Evolutionary conservation across 2,888 invertebrate genomes (phyloP).

Genomic region (Drosophila villosipedis): DNA sequence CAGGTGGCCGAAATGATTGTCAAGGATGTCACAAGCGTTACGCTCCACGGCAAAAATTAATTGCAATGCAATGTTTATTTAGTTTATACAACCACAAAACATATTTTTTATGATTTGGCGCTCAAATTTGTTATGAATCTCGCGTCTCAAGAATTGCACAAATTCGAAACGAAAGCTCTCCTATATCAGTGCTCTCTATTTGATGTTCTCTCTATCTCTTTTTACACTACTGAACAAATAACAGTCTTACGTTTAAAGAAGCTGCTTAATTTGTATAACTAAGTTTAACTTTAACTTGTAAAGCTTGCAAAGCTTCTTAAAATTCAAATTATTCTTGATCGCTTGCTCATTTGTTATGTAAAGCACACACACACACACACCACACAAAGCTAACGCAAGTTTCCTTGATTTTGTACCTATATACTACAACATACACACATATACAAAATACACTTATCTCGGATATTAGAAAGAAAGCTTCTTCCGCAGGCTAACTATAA

Average conservation of each 20-base stretch:
- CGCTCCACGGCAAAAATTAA: conserved; percentile 82
- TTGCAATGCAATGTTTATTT: conserved; percentile 30
- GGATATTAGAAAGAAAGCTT: conserved; percentile 2
- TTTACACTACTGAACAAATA: conserved; percentile 25
- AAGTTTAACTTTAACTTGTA: conserved; percentile 20
- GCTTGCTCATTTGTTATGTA: conserved; percentile 54
- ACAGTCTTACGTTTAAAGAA: conserved; percentile 28
- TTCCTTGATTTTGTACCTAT: conserved; percentile 60
- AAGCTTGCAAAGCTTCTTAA: conserved; percentile 30
- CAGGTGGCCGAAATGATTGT: conserved; percentile 99
- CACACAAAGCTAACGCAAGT: conserved; percentile 29
- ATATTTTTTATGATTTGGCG: conserved; percentile 43
- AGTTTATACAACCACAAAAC: conserved; percentile 25
- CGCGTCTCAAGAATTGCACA: conserved; percentile 28
- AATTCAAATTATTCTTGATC: conserved; percentile 10
- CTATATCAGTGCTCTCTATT: conserved; percentile 4
- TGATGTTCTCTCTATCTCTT: conserved; percentile 13
- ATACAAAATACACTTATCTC: conserved; percentile 13
- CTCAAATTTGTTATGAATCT: conserved; percentile 64
- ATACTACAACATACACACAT: background rate
- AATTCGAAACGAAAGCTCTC: conserved; percentile 26
- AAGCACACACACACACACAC: conserved; percentile 35
- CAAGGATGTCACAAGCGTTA: conserved; percentile 96
- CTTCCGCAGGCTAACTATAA: conserved; percentile 1
- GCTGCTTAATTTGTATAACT: conserved; percentile 41